Base-by-base conservation (phyloP, 2,888 invertebrate species). In the Laothoe populi region DNA sequence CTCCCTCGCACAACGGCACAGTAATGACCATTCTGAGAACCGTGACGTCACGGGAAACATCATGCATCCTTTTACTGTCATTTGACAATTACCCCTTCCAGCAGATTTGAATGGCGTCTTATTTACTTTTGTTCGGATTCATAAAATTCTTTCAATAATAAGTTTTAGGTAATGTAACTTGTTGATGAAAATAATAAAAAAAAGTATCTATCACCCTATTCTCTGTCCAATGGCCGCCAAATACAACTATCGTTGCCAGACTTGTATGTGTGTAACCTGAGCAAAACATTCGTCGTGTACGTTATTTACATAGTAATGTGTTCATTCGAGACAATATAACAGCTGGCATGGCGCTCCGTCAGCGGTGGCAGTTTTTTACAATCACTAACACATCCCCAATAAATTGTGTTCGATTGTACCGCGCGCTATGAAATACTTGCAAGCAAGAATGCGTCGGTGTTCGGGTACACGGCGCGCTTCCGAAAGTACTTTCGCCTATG, bases 401-500 rank as follows among this genome's bases (percentile, higher is more conserved):
- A 71, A 69, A 64, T 65, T 64, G 61, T 62, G 38, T 24, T 58
- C 40, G 58, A 38, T 21, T 46, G 57, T 57, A 23, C 46, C 46
- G 38, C n/a, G 63, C 69, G 69, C 71, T 68, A 77, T 78, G 78
- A 79, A 80, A 80, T 78, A 79, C 66, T 69, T 65, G 67, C 73
- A 73, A 72, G 73, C 77, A 81, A 83, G 82, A 83, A 81, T 82
- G 82, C 78, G 80, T 78, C 75, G 74, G 72, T 73, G 75, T 74
- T 64, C 69, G 66, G 66, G 65, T 67, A 70, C 74, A 73, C 81
- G 77, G 77, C 76, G 81, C 81, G 83, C 77, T 84, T 83, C 87
- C 87, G 84, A 88, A 84, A 85, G 79, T 83, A 89, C 91, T 90
- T 91, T 92, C 90, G 90, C 87, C 84, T 77, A 72, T 82, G 73